phyloP scores from a whole-genome alignment of 2,888 invertebrate genomes.

The Apotomis turbidana region DNA sequence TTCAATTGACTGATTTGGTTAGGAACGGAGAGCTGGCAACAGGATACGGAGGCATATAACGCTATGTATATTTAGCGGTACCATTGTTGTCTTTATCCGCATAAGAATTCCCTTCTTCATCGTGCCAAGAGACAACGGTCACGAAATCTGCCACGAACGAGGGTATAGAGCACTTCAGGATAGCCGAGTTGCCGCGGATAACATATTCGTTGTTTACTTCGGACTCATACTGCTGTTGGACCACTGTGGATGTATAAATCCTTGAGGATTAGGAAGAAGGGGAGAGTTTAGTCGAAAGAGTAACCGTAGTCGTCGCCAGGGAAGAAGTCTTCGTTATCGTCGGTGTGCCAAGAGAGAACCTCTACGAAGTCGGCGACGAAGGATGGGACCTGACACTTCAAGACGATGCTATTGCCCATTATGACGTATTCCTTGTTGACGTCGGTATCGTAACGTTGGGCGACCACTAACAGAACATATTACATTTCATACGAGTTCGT shows the following conservation, averaged over 20 bases:
- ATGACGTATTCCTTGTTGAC: conserved; percentile 94
- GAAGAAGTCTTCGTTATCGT: conserved; percentile 88
- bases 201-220: conserved; percentile 97
- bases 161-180: conserved; percentile 95
- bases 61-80: conserved; percentile 48
- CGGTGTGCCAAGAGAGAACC: conserved; percentile 91
- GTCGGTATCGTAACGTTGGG: conserved; percentile 92
- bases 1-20: conserved; percentile 17
- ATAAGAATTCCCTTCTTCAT: conserved; percentile 86
- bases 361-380: conserved; percentile 94
- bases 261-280: conserved; percentile 43
- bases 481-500: neutral
- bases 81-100: conserved; percentile 70
- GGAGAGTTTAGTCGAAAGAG: conserved; percentile 46
- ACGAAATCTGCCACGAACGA: conserved; percentile 97
- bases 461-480: conserved; percentile 84
- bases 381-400: conserved; percentile 93
- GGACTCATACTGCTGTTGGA: conserved; percentile 94
- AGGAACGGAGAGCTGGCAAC: conserved; percentile 37
- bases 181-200: conserved; percentile 94
- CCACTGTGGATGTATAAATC: conserved; percentile 84
- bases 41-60: conserved; percentile 28
- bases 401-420: conserved; percentile 90
- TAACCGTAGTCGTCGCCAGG: conserved; percentile 86
- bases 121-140: conserved; percentile 93